Evolutionary conservation across 2,113 vertebrate genomes (phyloP).

Genomic region (Tichodroma muraria): DNA sequence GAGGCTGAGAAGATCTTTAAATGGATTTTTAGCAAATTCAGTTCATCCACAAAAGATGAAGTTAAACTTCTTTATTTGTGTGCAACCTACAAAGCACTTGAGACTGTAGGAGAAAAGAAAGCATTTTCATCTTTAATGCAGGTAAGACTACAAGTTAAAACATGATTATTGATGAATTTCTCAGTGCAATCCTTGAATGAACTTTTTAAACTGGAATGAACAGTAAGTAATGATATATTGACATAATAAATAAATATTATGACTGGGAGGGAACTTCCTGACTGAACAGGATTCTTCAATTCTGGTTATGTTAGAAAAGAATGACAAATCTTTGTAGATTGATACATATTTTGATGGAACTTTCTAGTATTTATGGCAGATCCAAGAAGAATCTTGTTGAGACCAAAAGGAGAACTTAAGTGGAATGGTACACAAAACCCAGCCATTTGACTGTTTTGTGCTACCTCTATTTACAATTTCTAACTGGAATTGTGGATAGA

Average conservation of each 20-base stretch:
- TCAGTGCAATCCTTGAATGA: neutral
- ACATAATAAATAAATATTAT: neutral
- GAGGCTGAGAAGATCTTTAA: constrained; percentile 98
- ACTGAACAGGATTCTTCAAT: neutral
- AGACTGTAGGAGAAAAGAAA: constrained; percentile 96
- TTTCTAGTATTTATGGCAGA: neutral
- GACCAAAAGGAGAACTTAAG: neutral
- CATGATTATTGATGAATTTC: neutral
- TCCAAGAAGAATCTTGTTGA: neutral
- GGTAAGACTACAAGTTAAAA: constrained; percentile 66
- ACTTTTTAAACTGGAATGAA: neutral
- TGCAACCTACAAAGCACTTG: constrained; percentile 89
- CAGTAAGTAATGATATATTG: neutral
- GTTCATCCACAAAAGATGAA: constrained; percentile 89
- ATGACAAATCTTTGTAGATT: neutral
- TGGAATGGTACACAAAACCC: neutral
- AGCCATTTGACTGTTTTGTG: neutral
- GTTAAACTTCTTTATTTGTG: constrained; percentile 94
- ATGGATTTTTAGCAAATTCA: constrained; percentile 97
- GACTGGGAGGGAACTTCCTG: neutral
- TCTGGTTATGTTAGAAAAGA: neutral
- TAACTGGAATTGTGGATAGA: neutral
- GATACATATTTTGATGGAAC: neutral
- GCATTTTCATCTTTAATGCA: constrained; percentile 97
- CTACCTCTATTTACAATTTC: neutral